Percentiles rank a stretch among this genome's conserved stretches.
Evolutionary conservation across 2,888 invertebrate genomes (phyloP).

Genomic region (Orthosia incerta): DNA sequence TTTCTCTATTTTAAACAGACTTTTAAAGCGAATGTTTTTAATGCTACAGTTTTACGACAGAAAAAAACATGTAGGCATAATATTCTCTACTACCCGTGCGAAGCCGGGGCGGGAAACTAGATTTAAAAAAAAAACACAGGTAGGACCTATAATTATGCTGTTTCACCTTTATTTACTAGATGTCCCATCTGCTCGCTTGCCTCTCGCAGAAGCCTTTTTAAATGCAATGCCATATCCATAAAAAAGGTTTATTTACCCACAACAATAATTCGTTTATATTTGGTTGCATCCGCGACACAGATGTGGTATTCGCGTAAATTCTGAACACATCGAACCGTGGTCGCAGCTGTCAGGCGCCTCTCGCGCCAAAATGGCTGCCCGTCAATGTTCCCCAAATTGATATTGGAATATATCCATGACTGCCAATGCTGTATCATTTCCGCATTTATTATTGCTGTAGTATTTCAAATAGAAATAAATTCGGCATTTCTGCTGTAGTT

Average conservation of each 20-base stretch:
- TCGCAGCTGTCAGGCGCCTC: constrained; percentile 56
- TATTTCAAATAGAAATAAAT: constrained; percentile 14
- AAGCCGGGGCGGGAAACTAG: too few species aligned
- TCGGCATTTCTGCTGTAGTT: neutral
- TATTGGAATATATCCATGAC: constrained; percentile 47
- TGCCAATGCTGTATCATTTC: constrained; percentile 32
- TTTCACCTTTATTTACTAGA: neutral
- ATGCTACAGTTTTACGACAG: too few species aligned
- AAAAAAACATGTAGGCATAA: too few species aligned
- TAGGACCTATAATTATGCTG: too few species aligned
- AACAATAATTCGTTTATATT: constrained; percentile 33
- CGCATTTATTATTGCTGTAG: constrained; percentile 19
- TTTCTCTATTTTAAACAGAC: too few species aligned
- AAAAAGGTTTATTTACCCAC: constrained; percentile 22
- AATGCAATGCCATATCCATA: constrained; percentile 9
- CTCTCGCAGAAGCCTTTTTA: neutral
- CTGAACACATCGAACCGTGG: constrained; percentile 64
- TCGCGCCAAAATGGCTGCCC: constrained; percentile 54
- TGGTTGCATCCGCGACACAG: constrained; percentile 35
- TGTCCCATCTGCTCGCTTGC: neutral
- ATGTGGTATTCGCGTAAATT: constrained; percentile 58
- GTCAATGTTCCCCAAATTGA: constrained; percentile 45
- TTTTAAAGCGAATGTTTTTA: too few species aligned
- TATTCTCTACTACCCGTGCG: too few species aligned
- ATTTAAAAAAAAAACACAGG: too few species aligned